Evolutionary conservation across 2,113 vertebrate species (phyloP), one percentile per base, ranked within the genome.

Genomic region (Sterrhoptilus dennistouni): DNA sequence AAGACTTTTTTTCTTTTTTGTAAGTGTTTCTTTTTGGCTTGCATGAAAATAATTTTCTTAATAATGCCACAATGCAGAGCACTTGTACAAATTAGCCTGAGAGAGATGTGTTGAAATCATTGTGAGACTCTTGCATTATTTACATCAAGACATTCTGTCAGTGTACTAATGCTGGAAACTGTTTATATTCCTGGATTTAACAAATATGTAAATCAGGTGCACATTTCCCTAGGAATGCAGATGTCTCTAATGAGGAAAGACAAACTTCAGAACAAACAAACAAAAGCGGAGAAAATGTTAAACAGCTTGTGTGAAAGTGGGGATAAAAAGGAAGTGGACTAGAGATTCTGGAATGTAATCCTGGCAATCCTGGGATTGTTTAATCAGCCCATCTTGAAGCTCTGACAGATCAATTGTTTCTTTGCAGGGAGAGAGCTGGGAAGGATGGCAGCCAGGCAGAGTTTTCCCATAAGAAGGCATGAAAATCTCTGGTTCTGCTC

Each of bases 131-230:
- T 63, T 72, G 83, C 90, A 56, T 96, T 97, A 96, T 96, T 97
- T 93, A 89, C 95, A 81, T 40, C 18, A 10, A 69, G 92, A 70
- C 12, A 21, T 72, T 93, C 84, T 93, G 84, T 89, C 84, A 79
- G 63, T 16, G 50, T 25, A 21, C 29, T 12, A 92, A 50, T 96
- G 44, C 59, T 92, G 87, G n/a, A 76, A 93, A 96, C 86, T 96
- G 60, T 66, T 95, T 96, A 45, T 91, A 40, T 27, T 95, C 89
- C 77, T 71, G 65, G 75, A 61, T 95, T 95, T 90, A 96, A 85
- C 89, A 96, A 97, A 91, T 90, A 93, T 83, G 93, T 75, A 87
- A 90, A 92, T 95, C 84, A 81, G 87, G 86, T 95, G 88, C 69
- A 88, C 60, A 54, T 77, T 92, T 96, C 87, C 84, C 83, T 71